Base-by-base conservation (phyloP, 2,797 vertebrate genomes). In the Sylvia borin region DNA sequence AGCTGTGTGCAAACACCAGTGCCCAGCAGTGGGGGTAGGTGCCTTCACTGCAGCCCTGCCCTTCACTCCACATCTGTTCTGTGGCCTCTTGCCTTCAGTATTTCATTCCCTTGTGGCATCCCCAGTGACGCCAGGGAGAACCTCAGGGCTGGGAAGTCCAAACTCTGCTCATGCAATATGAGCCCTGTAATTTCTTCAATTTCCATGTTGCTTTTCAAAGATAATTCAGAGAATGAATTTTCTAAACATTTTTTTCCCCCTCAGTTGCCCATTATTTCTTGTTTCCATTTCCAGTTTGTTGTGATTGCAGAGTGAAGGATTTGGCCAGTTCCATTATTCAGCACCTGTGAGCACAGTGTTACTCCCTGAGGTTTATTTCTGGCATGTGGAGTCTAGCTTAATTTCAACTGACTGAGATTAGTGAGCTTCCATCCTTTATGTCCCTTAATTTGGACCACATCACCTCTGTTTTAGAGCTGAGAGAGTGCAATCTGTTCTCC, bases 141-240 rank as follows among this genome's bases (percentile, higher is more conserved):
- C 40, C 34, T 55, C 58, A 16, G 20, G 40, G 26, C 16, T 38
- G 36, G 2, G 7, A 47, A 73, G n/a, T 7, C 53, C 82, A 51
- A 67, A 64, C 17, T 48, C 34, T 2, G 26, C 42, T 57, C 54
- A 16, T 9, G 13, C 14, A 25, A 13, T 5, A 7, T 31, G n/a
- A 62, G 51, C 31, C n/a, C 17, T 0, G 0, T 7, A 3, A 34
- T 58, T 48, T 68, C 61, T 64, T 43, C 45, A 68, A 27, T 48
- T 64, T 54, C 45, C 21, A 12, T 2, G 16, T 22, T 74, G 16
- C 26, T 74, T 65, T 78, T 19, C 6, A 32, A 45, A 38, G 36
- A 10, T 38, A 64, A 58, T 16, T n/a, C 11, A 10, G 15, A 18
- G 27, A 58, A 40, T 47, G 0, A 31, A 42, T 75, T 75, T 65